Percentiles rank a stretch among this genome's conserved stretches.
These are phyloP conservation scores for Lynx canadensis DNA, from an alignment of 2,113 vertebrate species.

Conservation along the genomic window DNA sequence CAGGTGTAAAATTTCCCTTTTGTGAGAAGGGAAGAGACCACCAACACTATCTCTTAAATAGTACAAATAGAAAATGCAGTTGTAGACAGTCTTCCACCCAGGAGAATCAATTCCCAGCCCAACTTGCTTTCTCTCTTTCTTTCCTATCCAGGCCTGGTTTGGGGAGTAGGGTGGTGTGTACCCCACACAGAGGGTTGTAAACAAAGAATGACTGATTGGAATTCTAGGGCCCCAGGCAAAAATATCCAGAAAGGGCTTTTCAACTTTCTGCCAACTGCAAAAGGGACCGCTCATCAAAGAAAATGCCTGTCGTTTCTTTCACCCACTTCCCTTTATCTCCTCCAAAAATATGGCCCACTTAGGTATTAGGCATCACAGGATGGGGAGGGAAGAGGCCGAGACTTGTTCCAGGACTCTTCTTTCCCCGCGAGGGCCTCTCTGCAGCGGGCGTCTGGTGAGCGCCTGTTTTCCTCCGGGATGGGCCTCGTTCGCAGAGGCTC, in stretches of 20 bases:
- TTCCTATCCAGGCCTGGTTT: not conserved
- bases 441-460: not conserved
- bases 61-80: constrained; percentile 47
- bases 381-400: not conserved
- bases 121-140: not conserved
- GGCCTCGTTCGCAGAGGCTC: not conserved
- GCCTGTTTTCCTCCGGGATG: not conserved
- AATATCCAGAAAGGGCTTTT: constrained; percentile 44
- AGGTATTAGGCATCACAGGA: not conserved
- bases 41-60: constrained; percentile 69
- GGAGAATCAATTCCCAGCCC: not conserved
- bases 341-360: not conserved
- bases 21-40: constrained; percentile 59
- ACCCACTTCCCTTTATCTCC: not conserved
- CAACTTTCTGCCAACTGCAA: constrained; percentile 28
- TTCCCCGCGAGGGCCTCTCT: not conserved
- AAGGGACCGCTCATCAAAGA: constrained; percentile 43
- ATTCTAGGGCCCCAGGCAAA: constrained; percentile 41
- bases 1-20: constrained; percentile 74
- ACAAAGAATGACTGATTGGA: constrained; percentile 48
- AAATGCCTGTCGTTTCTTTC: constrained; percentile 41
- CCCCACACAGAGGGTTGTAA: constrained; percentile 13
- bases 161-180: not conserved
- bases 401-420: not conserved
- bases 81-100: constrained; percentile 6